These are phyloP conservation scores for Acronicta alni DNA, from an alignment of 2,888 invertebrate genomes.

Conservation along the genomic window DNA sequence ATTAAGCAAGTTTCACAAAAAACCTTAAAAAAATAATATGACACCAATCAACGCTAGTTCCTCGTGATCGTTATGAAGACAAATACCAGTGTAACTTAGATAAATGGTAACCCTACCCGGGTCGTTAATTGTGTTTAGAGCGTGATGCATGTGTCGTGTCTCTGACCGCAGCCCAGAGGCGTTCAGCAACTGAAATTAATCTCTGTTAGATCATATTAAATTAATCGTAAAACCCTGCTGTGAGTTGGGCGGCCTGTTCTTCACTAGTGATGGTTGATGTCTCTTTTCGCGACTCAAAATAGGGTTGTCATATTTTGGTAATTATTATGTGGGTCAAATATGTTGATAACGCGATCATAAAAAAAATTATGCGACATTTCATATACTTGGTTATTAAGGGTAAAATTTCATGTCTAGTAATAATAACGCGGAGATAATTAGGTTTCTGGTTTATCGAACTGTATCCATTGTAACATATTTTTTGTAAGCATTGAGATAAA, in stretches of 20 bases:
- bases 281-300: no score
- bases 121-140: slow-evolving; percentile 78
- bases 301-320: background rate
- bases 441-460: no score
- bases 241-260: slow-evolving; percentile 10
- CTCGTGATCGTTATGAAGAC: slow-evolving; percentile 57
- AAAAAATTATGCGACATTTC: no score
- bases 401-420: no score
- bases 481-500: no score
- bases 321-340: background rate
- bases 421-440: no score
- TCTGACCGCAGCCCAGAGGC: slow-evolving; percentile 66
- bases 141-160: slow-evolving; percentile 76
- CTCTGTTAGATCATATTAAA: slow-evolving; percentile 62
- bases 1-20: background rate
- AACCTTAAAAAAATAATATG: slow-evolving; percentile 7
- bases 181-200: slow-evolving; percentile 68
- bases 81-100: slow-evolving; percentile 53
- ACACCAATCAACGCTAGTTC: slow-evolving; percentile 25
- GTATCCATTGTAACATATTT: no score
- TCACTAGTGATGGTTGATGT: slow-evolving; percentile 11
- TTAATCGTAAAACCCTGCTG: slow-evolving; percentile 47
- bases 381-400: no score
- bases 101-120: slow-evolving; percentile 63
- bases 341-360: no score